Conservation (phyloP, 2,888 invertebrate species). For the Cryptus viduatorius region DNA sequence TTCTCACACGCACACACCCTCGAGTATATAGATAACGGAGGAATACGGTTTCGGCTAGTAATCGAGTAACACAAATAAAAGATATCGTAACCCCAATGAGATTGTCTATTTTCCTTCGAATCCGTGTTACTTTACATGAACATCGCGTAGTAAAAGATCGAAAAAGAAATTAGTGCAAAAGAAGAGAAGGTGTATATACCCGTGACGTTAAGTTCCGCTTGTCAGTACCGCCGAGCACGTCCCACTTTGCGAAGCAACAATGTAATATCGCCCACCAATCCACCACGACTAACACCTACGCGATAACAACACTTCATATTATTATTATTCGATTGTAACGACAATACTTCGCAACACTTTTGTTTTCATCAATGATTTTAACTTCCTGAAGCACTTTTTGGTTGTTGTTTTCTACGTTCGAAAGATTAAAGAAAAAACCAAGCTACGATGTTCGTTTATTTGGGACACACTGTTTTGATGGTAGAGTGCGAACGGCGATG, state of each 20-base stretch:
- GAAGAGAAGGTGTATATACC: slow-evolving; percentile 55
- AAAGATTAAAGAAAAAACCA: neutral
- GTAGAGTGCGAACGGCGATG: neutral
- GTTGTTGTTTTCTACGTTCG: neutral
- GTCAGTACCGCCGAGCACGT: slow-evolving; percentile 60
- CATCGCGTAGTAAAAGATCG: slow-evolving; percentile 38
- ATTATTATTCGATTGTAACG: slow-evolving; percentile 40
- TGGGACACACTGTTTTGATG: neutral
- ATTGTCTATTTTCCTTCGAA: neutral
- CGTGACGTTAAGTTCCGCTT: slow-evolving; percentile 63
- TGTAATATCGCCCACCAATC: slow-evolving; percentile 54
- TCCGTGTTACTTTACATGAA: neutral
- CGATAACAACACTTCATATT: slow-evolving; percentile 62
- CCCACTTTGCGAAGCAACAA: slow-evolving; percentile 61
- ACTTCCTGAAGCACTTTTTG: neutral
- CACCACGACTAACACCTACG: slow-evolving; percentile 56
- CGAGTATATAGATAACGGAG: neutral
- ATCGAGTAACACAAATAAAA: neutral
- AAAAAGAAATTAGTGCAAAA: neutral
- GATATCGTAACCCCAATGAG: neutral
- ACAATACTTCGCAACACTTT: slow-evolving; percentile 25
- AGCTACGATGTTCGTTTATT: neutral
- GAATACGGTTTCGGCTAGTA: neutral
- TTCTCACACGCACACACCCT: neutral
- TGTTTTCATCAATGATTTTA: neutral